Evolutionary conservation across 2,797 vertebrate species (phyloP), one percentile per base, ranked within the genome.

Genomic region (Poecile montanus): DNA sequence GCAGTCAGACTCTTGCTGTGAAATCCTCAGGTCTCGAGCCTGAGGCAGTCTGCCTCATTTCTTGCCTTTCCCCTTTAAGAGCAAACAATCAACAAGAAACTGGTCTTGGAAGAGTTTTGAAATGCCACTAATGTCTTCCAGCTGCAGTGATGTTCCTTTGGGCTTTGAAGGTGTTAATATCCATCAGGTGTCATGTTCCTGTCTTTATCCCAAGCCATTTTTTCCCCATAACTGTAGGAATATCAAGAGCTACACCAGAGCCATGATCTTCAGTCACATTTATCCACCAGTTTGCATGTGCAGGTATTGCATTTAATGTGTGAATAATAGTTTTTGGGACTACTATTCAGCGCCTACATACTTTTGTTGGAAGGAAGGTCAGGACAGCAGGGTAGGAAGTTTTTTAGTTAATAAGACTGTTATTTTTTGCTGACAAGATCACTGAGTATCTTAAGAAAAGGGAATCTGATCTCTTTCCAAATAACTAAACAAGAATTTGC

Each of bases 381-480:
- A 91, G 34, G 13, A 74, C 38, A 81, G 70, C 42, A 75, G 38
- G 47, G 50, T 62, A 75, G 58, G 32, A 79, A 94, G 29, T 25
- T 19, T 92, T 85, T 81, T 36, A 38, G 36, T 88, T 91, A 85
- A 62, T 62, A 38, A 80, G 68, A 80, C 30, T 80, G 56, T 76
- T 93, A 32, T 63, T 90, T 85, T 74, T 94, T 94, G 84, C 74
- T 91, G 90, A 83, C 88, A 88, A 68, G 72, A 73, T 72, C 82
- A 66, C 32, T 10, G 44, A 79, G 13, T 53, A n/a, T 82, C 80
- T 96, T 90, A 74, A 53, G n/a, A 88, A 89, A 81, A 75, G 34
- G 22, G 60, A 94, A 91, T 85, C 36, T 87, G 67, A 74, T 86
- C 48, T 91, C 40, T 42, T 96, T 94, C 77, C 91, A 96, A 92